Conservation (phyloP, 2,888 invertebrate species). For the Balanococcus diminutus region DNA sequence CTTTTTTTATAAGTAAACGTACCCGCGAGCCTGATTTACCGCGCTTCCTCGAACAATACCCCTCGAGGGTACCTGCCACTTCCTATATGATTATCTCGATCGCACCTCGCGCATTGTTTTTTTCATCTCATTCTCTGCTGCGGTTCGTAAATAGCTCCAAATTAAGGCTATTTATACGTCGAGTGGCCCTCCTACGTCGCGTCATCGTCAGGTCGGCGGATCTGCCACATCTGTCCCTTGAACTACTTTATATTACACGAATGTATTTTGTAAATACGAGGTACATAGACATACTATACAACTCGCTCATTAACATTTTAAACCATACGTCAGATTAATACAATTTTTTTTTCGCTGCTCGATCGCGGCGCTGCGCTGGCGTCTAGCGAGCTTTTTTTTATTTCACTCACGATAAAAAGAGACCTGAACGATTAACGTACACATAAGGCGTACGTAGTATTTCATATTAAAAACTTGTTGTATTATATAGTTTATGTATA, state of each 20-base stretch:
- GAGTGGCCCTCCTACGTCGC: too few species aligned
- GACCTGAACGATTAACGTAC: background rate
- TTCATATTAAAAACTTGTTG: conserved; percentile 24
- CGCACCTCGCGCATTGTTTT: background rate
- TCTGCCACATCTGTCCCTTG: background rate
- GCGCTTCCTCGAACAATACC: background rate
- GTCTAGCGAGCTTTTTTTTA: background rate
- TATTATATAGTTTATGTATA: background rate
- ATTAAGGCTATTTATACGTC: background rate
- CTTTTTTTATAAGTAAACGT: background rate
- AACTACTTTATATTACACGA: background rate
- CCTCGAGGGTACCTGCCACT: background rate
- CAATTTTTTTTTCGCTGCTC: background rate
- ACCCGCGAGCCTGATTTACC: background rate
- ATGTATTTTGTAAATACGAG: too few species aligned
- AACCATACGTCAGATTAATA: background rate
- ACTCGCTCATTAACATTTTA: background rate
- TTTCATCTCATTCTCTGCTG: background rate
- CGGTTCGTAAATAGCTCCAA: background rate
- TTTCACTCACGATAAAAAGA: background rate
- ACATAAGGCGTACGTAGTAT: background rate
- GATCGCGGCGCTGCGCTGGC: background rate
- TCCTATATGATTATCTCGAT: background rate
- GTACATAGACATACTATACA: too few species aligned
- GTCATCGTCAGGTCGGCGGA: too few species aligned